Conservation (phyloP, 2,797 vertebrate genomes). For the Florisuga fusca region DNA sequence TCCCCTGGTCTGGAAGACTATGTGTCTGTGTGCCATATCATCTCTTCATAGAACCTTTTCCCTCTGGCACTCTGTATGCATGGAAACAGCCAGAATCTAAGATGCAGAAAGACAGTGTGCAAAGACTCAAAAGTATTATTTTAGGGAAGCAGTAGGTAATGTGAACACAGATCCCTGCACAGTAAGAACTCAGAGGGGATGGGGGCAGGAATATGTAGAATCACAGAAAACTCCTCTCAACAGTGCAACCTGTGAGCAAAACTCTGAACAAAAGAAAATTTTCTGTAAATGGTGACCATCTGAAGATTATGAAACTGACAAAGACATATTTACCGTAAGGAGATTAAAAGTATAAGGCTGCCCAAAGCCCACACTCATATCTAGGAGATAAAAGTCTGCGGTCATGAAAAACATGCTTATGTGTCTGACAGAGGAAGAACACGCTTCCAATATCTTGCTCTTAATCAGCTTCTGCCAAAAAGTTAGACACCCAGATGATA, state of each 20-base stretch:
- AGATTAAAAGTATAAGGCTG: background rate
- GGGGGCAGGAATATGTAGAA: background rate
- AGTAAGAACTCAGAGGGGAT: too few species aligned
- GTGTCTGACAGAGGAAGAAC: background rate
- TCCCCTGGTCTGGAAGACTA: background rate
- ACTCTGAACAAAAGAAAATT: background rate
- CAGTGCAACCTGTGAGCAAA: background rate
- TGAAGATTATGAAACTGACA: background rate
- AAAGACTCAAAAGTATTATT: background rate
- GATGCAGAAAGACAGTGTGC: background rate
- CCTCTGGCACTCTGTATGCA: background rate
- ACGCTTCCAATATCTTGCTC: background rate
- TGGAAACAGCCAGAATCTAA: background rate
- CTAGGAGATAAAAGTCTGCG: background rate
- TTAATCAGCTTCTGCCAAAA: background rate
- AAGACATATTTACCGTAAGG: background rate
- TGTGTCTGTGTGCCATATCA: background rate
- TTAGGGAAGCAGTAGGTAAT: background rate
- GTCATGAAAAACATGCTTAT: background rate
- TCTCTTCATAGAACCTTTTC: background rate
- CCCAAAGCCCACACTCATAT: background rate
- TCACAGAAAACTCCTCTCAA: background rate
- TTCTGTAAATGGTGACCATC: background rate
- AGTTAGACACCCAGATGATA: background rate
- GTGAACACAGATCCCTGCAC: background rate